phyloP scores from a whole-genome alignment of 1,140 invertebrate genomes.

The Pararge aegeria region DNA sequence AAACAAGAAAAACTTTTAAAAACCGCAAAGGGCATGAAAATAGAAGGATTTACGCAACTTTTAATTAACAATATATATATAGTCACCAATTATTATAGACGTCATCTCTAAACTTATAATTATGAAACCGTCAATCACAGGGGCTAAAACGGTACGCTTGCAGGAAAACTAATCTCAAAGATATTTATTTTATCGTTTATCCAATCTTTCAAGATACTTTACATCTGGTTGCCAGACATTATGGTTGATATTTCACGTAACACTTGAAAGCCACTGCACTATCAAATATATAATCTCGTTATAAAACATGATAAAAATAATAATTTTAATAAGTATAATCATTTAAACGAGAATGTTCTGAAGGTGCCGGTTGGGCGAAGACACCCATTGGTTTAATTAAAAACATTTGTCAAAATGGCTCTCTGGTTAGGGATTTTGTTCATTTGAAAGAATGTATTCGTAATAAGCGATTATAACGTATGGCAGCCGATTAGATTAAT shows the following conservation, averaged over 20 bases:
- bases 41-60: conserved; percentile 7
- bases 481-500: conserved; percentile 12
- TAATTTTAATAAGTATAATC: conserved; percentile 24
- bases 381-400: conserved; percentile 23
- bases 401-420: conserved; percentile 19
- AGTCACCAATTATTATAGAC: neutral
- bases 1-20: conserved; percentile 14
- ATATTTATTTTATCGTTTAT: conserved; percentile 23
- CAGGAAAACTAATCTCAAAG: conserved; percentile 5
- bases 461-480: conserved; percentile 19
- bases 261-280: conserved; percentile 19
- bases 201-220: conserved; percentile 22
- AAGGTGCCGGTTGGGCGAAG: conserved; percentile 15
- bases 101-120: neutral
- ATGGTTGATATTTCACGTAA: conserved; percentile 21
- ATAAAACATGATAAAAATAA: conserved; percentile 25
- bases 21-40: conserved; percentile 1
- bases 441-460: conserved; percentile 20
- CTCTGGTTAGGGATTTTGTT: conserved; percentile 22
- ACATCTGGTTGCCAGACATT: conserved; percentile 28
- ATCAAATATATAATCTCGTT: conserved; percentile 19
- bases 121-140: conserved; percentile 8
- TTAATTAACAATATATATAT: neutral
- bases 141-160: neutral
- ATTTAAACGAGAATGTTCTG: conserved; percentile 13